Base-by-base conservation (phyloP, 2,888 invertebrate genomes). In the Drosophila multiciliata region DNA sequence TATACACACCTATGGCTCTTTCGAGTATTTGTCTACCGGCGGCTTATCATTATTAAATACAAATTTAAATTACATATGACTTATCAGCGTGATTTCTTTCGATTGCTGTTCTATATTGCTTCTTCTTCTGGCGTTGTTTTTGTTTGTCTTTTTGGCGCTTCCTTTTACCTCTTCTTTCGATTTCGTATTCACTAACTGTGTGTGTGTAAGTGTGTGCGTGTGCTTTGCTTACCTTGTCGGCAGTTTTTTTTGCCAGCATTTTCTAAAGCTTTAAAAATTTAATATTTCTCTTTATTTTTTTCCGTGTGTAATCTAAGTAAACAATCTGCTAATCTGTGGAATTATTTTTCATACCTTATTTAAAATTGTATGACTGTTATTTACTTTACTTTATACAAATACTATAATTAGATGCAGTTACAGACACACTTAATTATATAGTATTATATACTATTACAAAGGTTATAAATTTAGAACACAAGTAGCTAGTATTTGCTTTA, bases 11-110 rank as follows among this genome's bases (percentile, higher is more conserved):
- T 66, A 33, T 50, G 57, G 15, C 32, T 40, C 32, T 35, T 59
- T 33, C 8, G 48, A 45, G 54, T 55, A 64, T 81, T 68, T 73
- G 72, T 69, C 55, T 67, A 69, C 85, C 78, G 83, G 81, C 74
- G 76, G 89, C 87, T 87, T 87, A 87, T 87, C 87, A 87, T 59
- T 80, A 80, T 87, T 70, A 85, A 90, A 90, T 74, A 88, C 74
- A 90, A 89, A 90, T 90, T 89, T 78, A 80, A 90, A 87, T 90
- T 90, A 90, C 85, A 90, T 74, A 76, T 73, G 71, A 82, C 80
- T 87, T 90, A 87, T 87, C 91, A 87, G 90, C 78, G 58, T 61
- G 52, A 66, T 70, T 73, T 82, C 61, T 35, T 77, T 73, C 53
- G 59, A 54, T 45, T 73, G 60, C 75, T 66, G 71, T 58, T 70